These are phyloP conservation scores for Agelastica alni DNA, from an alignment of 2,888 invertebrate species.

Conservation along the genomic window DNA sequence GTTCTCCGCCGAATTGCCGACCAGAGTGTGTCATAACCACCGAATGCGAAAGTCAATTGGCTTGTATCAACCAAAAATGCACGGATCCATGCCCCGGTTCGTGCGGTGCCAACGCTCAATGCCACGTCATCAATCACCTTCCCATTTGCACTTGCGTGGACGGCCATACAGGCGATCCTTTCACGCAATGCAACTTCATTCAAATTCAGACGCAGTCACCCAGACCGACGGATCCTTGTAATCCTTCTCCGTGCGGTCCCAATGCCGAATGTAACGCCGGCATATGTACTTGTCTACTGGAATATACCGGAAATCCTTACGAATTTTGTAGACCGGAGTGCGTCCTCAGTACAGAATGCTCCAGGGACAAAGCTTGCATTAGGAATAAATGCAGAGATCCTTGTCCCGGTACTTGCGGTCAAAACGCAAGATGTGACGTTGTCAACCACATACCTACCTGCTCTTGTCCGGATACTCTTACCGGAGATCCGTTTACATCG, in stretches of 20 bases:
- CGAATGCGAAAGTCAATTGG: conserved; percentile 76
- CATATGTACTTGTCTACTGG: conserved; percentile 64
- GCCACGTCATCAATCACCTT: conserved; percentile 77
- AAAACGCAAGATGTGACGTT: conserved; percentile 71
- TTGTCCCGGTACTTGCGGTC: conserved; percentile 72
- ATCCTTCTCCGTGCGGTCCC: conserved; percentile 77
- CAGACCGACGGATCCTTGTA: conserved; percentile 62
- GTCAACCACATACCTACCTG: conserved; percentile 75
- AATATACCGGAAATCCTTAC: conserved; percentile 70
- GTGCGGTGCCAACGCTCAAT: conserved; percentile 78
- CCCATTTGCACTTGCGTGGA: conserved; percentile 80
- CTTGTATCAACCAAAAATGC: conserved; percentile 79
- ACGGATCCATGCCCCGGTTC: conserved; percentile 83
- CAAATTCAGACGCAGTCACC: conserved; percentile 55
- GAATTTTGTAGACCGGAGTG: conserved; percentile 73
- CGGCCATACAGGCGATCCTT: conserved; percentile 80
- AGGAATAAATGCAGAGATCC: conserved; percentile 72
- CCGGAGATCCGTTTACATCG: conserved; percentile 62
- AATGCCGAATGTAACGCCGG: conserved; percentile 71
- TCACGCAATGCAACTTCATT: conserved; percentile 69
- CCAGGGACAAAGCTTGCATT: conserved; percentile 67
- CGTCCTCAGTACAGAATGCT: conserved; percentile 69
- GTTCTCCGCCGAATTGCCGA: conserved; percentile 78
- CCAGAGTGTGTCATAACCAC: conserved; percentile 81
- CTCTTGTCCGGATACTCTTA: conserved; percentile 69